These are phyloP conservation scores for Drosophila santomea DNA, from an alignment of 1,140 invertebrate species.

Conservation along the genomic window DNA sequence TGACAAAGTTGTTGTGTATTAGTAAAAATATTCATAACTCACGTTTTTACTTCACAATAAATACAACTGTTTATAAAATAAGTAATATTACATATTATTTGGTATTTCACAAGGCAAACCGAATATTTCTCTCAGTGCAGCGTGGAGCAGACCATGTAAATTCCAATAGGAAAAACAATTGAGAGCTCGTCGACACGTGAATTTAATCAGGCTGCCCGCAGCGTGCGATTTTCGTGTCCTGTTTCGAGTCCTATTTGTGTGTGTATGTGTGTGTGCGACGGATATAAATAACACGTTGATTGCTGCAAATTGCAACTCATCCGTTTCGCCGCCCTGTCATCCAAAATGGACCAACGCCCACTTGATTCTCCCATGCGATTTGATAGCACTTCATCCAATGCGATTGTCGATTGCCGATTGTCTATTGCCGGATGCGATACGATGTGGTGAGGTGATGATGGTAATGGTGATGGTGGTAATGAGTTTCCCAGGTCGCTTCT, in stretches of 20 bases:
- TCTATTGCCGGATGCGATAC: neutral
- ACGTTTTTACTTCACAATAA: too few species aligned
- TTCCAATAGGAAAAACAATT: slow-evolving; percentile 71
- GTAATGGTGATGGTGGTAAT: slow-evolving; percentile 22
- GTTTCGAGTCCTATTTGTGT: neutral
- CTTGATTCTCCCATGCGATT: slow-evolving; percentile 37
- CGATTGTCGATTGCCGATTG: neutral
- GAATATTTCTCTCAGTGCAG: neutral
- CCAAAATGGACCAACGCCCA: slow-evolving; percentile 72
- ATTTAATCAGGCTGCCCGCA: slow-evolving; percentile 78
- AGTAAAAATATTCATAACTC: too few species aligned
- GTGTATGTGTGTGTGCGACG: slow-evolving; percentile 21
- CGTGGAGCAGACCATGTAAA: slow-evolving; percentile 30
- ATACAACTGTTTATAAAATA: too few species aligned
- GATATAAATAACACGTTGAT: slow-evolving; percentile 73
- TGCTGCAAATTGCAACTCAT: slow-evolving; percentile 36
- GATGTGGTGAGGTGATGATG: slow-evolving; percentile 32
- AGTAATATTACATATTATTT: too few species aligned
- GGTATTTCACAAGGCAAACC: too few species aligned
- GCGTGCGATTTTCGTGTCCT: slow-evolving; percentile 26
- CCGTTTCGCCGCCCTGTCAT: slow-evolving; percentile 26
- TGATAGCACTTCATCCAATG: neutral
- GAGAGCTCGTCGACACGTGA: slow-evolving; percentile 71
- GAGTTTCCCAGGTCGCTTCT: slow-evolving; percentile 29
- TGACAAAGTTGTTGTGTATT: too few species aligned